Evolutionary conservation across 2,113 vertebrate genomes (phyloP), one percentile per base, ranked within the genome.

Genomic region (Myxocyprinus asiaticus): DNA sequence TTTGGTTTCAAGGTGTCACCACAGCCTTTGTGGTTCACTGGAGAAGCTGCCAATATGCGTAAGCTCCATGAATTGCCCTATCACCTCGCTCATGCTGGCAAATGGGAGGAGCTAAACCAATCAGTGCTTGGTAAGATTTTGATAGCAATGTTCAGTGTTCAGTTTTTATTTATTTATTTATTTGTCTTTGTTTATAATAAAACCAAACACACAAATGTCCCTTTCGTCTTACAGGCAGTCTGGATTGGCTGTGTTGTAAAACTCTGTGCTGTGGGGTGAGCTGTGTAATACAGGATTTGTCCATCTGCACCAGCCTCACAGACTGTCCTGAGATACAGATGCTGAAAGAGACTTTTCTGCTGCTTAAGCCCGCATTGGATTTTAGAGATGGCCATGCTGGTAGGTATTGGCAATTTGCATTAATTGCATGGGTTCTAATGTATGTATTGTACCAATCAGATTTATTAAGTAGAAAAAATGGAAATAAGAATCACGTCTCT

Each of bases 1-100:
- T 58, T 66, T 10, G 22, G 4, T 47, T 9, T 4, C 7, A 65
- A 96, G 95, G 93, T 93, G 44, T 83, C 91, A 0, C 82, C 92
- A 12, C 95, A 96, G 88, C 94, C 94, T 0, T 84, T 95, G 78
- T 95, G 94, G 91, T 94, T 96, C 80, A 87, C 92, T 7, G 87
- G 88, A 7, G 84, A 87, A 0, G 79, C 88, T 15, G 90, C 92
- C 45, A 96, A 96, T 17, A 15, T 86, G 69, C 90, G 94, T 81
- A 95, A 95, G 87, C 80, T 95, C 11, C 90, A 89, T 44, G 94
- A 96, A 83, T 81, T 96, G 66, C 92, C 93, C 0, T 87, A 90
- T 83, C 92, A 95, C 79, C 88, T 96, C 74, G 86, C 94, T 44
- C 87, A 88, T 0, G 88, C 91, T 0, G 93, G 91, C 0, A 64